Evolutionary conservation across 2,888 invertebrate genomes (phyloP).

Genomic region (Cantharis flavilabris): DNA sequence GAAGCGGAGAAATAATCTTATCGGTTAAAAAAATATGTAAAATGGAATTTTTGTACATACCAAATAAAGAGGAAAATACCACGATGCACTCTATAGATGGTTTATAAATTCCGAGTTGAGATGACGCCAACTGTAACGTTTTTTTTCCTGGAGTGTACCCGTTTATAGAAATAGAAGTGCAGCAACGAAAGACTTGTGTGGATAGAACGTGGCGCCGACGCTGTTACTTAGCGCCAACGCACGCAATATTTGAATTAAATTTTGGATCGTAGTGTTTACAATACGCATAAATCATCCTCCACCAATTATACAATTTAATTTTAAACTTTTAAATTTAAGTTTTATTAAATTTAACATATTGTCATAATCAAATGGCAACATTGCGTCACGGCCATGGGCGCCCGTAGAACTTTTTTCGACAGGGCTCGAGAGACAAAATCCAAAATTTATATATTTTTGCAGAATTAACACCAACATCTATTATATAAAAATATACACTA

Average conservation of each 20-base stretch:
- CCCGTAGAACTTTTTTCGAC: neutral
- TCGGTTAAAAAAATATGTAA: conserved; percentile 3
- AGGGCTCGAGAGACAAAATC: neutral
- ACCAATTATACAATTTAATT: neutral
- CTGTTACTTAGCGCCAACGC: conserved; percentile 1
- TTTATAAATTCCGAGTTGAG: conserved; percentile 16
- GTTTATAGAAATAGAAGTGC: conserved; percentile 1
- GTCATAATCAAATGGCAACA: neutral
- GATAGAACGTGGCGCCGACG: neutral
- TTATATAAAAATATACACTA: no score
- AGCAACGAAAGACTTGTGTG: neutral
- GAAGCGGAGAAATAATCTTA: neutral
- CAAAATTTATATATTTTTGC: neutral
- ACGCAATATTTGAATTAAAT: neutral
- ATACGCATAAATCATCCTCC: neutral
- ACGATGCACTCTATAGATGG: conserved; percentile 32
- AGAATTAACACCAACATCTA: no score
- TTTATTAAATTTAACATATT: neutral
- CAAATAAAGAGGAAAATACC: conserved; percentile 25
- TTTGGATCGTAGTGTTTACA: neutral
- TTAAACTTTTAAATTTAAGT: neutral
- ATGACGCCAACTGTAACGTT: conserved; percentile 18
- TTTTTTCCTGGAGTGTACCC: conserved; percentile 21
- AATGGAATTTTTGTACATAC: conserved; percentile 24
- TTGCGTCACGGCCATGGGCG: neutral